Conservation (phyloP, 2,888 invertebrate genomes). For the Tachina lurida region DNA sequence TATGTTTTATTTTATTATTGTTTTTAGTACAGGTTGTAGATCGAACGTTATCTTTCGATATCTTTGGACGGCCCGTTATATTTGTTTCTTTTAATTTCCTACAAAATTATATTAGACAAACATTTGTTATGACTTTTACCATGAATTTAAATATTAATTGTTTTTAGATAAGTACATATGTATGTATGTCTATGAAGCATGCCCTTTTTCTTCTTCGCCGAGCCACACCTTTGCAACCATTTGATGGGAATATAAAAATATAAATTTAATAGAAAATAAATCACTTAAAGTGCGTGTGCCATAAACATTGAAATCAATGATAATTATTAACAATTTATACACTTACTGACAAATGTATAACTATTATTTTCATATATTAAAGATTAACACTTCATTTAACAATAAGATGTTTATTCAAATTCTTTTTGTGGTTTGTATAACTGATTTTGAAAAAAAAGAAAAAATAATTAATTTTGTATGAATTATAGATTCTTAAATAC, state of each 20-base stretch:
- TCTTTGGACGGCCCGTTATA: no score
- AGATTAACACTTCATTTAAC: constrained; percentile 52
- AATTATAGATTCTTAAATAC: background rate
- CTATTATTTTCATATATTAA: constrained; percentile 13
- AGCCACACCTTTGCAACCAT: background rate
- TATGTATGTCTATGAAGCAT: no score
- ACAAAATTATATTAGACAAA: no score
- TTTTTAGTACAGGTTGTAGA: no score
- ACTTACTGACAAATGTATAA: constrained; percentile 5
- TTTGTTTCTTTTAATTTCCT: no score
- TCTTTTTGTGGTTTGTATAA: constrained; percentile 34
- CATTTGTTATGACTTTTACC: no score
- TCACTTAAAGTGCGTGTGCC: background rate
- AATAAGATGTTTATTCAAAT: constrained; percentile 33
- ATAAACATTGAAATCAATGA: constrained; percentile 8
- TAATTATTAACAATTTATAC: constrained; percentile 17
- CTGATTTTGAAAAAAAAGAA: background rate
- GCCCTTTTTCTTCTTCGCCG: background rate
- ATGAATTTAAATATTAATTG: no score
- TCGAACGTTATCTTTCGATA: no score
- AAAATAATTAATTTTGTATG: background rate
- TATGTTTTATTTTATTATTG: no score
- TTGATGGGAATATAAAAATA: background rate
- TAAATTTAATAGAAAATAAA: background rate
- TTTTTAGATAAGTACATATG: no score